Conservation (phyloP, 1,140 invertebrate species). For the Drosophila carrolli region DNA sequence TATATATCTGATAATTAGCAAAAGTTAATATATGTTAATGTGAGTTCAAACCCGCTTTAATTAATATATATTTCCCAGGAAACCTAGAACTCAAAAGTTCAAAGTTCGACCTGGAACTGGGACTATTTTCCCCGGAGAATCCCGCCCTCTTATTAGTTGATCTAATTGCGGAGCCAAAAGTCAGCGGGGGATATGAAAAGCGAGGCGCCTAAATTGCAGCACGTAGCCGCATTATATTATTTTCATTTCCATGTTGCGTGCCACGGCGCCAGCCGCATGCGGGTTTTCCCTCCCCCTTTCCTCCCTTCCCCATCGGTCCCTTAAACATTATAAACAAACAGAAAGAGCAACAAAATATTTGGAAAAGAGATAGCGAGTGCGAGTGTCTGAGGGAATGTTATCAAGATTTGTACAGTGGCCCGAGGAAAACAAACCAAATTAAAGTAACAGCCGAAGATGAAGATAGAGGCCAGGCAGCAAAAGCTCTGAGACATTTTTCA, state of each 20-base stretch:
- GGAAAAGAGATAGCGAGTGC: conserved; percentile 11
- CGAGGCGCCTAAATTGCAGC: conserved; percentile 78
- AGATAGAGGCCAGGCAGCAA: conserved; percentile 3
- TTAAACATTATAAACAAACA: conserved; percentile 65
- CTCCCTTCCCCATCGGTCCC: no score
- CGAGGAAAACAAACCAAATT: conserved; percentile 23
- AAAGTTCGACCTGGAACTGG: conserved; percentile 7
- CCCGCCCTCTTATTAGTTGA: conserved; percentile 45
- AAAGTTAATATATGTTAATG: no score
- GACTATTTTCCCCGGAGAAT: conserved; percentile 25
- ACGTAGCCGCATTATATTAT: conserved; percentile 74
- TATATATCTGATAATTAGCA: no score
- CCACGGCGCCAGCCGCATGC: conserved; percentile 65
- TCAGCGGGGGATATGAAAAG: conserved; percentile 9
- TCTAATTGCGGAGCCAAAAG: conserved; percentile 53
- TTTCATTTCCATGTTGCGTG: conserved; percentile 68
- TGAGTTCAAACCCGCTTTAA: no score
- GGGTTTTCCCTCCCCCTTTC: conserved; percentile 21
- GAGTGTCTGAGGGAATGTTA: conserved; percentile 44
- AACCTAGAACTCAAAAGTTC: background rate
- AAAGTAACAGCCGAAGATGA: conserved; percentile 27
- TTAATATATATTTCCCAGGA: no score
- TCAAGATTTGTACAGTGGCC: conserved; percentile 37
- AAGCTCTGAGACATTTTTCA: conserved; percentile 25
- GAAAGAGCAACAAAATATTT: conserved; percentile 29